Base-by-base conservation (phyloP, 2,888 invertebrate genomes). In the Parascotia fuliginaria region DNA sequence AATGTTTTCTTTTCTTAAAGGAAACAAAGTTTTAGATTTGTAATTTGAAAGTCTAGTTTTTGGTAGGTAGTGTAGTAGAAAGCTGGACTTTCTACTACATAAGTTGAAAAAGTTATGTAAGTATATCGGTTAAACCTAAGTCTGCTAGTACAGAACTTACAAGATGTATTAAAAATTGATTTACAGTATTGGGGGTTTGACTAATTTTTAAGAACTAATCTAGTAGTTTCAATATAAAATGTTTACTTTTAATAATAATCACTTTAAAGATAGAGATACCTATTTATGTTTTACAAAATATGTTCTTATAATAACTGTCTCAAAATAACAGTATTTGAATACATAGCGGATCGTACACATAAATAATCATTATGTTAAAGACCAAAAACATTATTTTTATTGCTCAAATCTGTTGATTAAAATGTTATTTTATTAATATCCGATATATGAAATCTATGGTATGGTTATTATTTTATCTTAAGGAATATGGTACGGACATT, bases 401-500 rank as follows among this genome's bases (percentile, higher is more conserved):
- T 36, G 19, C 11, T n/a, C 60, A 63, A 61, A 60, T 58, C 42
- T 58, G 53, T 53, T 27, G 48, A 58, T 36, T 32, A 34, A 53
- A 48, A 40, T 53, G 39, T 34, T 44, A 54, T 24, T 50, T 57
- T 38, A 44, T 55, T 48, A 65, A 34, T 41, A 48, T 65, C 9
- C 43, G 49, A 47, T 48, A 53, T 55, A 55, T 53, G 63, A 66
- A 62, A 63, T 43, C 60, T 63, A 66, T 66, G 47, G 49, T 42
- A 65, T 41, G 43, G 47, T 49, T 7, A 0, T 9, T 44, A 9
- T 48, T 50, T 55, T 52, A 50, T 53, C 47, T 50, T 43, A 63
- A 59, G 55, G 49, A 65, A 58, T 66, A 65, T 62, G 67, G 55
- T 63, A 66, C 63, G 67, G 67, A 62, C 49, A 62, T 66, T 55